Percentiles rank a stretch among this genome's conserved stretches.
Conservation (phyloP, 30 jellyfish, hydroid and myxozoan species). For the Aurelia sp. region DNA sequence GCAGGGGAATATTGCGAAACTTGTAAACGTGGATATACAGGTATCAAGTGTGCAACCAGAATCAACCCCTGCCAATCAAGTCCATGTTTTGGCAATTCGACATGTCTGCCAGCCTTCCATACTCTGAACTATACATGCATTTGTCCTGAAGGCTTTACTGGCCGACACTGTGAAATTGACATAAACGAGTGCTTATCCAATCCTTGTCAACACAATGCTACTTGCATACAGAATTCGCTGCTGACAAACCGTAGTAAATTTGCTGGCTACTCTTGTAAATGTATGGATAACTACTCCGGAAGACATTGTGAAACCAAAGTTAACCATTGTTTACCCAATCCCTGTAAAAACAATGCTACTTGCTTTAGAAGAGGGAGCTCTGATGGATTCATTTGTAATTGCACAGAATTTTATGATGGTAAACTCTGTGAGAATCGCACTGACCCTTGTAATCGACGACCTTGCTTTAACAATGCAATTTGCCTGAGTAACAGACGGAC, state of each 20-base stretch:
- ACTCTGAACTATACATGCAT: conserved; percentile 23
- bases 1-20: conserved; percentile 43
- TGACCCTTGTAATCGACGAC: conserved; percentile 26
- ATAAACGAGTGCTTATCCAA: conserved; percentile 24
- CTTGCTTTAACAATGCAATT: conserved; percentile 57
- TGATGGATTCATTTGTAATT: conserved; percentile 18
- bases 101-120: conserved; percentile 5
- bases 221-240: conserved; percentile 29
- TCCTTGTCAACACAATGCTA: conserved; percentile 55
- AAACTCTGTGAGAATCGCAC: conserved; percentile 20
- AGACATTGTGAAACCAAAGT: conserved; percentile 6
- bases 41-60: conserved; percentile 39
- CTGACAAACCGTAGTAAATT: conserved; percentile 2
- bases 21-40: conserved; percentile 59
- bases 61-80: conserved; percentile 51
- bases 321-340: conserved; percentile 21
- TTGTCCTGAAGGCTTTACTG: conserved; percentile 35
- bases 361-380: conserved; percentile 5
- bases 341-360: conserved; percentile 47
- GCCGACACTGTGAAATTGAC: conserved; percentile 22
- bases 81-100: conserved; percentile 57
- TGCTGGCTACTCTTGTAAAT: conserved; percentile 36
- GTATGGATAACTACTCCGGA: conserved; percentile 20
- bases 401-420: conserved; percentile 38
- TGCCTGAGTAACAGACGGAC: conserved; percentile 22